Conservation (phyloP, 2,888 invertebrate genomes). For the Dysmachus trigonus region DNA sequence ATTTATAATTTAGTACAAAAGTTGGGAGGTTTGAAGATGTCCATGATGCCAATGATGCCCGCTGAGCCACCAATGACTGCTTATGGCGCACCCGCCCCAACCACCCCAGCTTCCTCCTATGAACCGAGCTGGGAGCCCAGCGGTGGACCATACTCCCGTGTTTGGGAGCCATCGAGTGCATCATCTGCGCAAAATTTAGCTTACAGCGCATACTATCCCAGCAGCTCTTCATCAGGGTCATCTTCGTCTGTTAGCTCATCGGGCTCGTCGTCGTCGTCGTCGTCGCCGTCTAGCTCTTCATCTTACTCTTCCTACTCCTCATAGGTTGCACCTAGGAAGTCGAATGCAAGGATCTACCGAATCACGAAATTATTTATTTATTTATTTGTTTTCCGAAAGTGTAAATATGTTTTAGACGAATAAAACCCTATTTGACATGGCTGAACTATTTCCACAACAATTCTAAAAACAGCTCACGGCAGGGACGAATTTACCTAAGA, state of each 20-base stretch:
- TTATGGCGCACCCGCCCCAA: conserved; percentile 75
- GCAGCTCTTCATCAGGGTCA: conserved; percentile 68
- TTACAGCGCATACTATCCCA: conserved; percentile 77
- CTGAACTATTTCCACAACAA: not conserved
- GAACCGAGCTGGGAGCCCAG: conserved; percentile 75
- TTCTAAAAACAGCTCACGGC: no score
- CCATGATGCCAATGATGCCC: conserved; percentile 69
- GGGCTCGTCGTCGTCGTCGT: conserved; percentile 57
- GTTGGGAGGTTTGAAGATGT: conserved; percentile 82
- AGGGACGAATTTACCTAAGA: no score
- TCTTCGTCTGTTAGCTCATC: conserved; percentile 66
- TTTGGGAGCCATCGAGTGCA: conserved; percentile 73
- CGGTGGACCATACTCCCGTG: conserved; percentile 80
- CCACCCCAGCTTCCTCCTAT: conserved; percentile 77
- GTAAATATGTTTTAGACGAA: not conserved
- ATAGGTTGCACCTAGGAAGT: not conserved
- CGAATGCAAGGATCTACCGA: not conserved
- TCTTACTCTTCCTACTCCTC: conserved; percentile 42
- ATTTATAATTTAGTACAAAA: conserved; percentile 82
- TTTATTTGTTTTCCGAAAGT: conserved; percentile 19
- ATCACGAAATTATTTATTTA: conserved; percentile 11
- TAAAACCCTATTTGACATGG: not conserved
- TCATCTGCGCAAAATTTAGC: conserved; percentile 70
- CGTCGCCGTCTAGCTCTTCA: conserved; percentile 52
- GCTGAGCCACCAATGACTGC: conserved; percentile 69